Conservation (phyloP, 2,888 invertebrate genomes). For the Troilus luridus region DNA sequence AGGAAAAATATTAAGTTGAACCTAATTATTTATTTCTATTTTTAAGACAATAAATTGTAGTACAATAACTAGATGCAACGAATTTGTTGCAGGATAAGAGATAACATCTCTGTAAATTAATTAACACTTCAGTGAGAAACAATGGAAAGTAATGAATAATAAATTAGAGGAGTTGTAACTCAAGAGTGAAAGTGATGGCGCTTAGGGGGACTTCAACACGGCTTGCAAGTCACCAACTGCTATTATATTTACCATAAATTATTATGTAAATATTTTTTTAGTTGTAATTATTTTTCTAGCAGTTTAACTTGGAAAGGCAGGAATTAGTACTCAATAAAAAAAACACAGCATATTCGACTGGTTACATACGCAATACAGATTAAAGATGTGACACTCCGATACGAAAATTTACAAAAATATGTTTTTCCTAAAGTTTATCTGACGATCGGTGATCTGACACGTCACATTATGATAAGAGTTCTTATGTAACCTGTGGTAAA, state of each 20-base stretch:
- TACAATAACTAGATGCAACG: neutral
- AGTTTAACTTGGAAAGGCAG: neutral
- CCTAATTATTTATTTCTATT: too few species aligned
- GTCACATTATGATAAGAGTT: neutral
- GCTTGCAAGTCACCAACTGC: neutral
- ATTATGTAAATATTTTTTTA: neutral
- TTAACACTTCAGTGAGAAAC: neutral
- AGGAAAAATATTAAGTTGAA: too few species aligned
- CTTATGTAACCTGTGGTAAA: neutral
- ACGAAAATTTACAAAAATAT: neutral
- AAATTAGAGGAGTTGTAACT: neutral
- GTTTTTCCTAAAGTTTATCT: slow-evolving; percentile 14
- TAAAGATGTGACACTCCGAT: neutral
- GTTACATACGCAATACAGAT: neutral
- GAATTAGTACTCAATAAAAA: neutral
- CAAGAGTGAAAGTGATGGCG: neutral
- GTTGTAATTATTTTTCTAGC: neutral
- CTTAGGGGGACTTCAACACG: neutral
- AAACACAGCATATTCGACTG: neutral
- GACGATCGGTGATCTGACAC: neutral
- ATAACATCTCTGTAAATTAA: neutral
- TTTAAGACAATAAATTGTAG: neutral
- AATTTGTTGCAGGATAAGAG: neutral
- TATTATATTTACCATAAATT: neutral
- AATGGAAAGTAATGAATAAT: neutral